These are phyloP conservation scores for Phylloscopus whistleri DNA, from an alignment of 2,113 vertebrate species.

Conservation along the genomic window DNA sequence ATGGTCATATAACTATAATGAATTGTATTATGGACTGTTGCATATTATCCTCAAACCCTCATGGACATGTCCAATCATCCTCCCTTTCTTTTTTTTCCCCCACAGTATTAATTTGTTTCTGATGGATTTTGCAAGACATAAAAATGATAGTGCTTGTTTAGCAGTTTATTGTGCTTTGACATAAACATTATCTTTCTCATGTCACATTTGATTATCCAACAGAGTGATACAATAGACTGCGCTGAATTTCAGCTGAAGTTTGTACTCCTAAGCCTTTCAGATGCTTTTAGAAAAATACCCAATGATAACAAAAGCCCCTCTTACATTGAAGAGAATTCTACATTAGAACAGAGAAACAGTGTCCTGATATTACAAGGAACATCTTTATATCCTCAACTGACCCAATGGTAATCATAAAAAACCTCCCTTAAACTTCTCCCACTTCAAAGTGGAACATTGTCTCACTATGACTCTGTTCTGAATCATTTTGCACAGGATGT, in stretches of 20 bases:
- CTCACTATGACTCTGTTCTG: neutral
- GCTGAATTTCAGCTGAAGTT: neutral
- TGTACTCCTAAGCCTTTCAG: neutral
- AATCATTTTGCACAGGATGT: neutral
- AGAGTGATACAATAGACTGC: neutral
- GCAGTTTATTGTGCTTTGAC: neutral
- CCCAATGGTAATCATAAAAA: neutral
- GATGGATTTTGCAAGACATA: neutral
- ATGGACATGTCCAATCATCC: neutral
- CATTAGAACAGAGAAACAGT: neutral
- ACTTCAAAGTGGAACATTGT: neutral
- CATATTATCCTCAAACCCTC: neutral
- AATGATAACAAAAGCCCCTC: neutral
- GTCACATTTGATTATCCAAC: neutral
- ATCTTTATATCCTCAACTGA: neutral
- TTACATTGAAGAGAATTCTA: neutral
- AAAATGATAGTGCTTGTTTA: neutral
- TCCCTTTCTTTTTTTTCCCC: neutral
- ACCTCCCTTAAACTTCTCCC: neutral
- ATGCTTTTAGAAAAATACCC: neutral
- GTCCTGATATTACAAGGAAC: neutral
- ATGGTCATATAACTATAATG: neutral
- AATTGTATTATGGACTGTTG: neutral
- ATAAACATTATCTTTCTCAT: neutral
- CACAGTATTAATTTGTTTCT: neutral